Evolutionary conservation across 2,113 vertebrate genomes (phyloP).

Genomic region (Gallinago paraguaiae): DNA sequence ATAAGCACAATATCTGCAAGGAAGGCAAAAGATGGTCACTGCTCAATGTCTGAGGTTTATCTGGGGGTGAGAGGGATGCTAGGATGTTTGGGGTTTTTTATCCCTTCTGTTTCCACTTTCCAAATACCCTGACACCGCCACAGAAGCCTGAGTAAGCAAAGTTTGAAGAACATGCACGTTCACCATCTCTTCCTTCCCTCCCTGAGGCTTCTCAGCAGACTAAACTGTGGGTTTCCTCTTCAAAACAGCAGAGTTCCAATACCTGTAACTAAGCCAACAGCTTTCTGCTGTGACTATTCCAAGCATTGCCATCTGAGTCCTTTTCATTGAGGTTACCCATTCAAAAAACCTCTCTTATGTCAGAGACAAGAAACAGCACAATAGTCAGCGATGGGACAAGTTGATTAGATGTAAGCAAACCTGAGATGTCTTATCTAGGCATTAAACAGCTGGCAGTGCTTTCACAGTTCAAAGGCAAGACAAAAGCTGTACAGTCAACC

Average conservation of each 20-base stretch:
- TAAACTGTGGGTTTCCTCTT: slow-evolving; percentile 60
- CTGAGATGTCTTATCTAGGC: background rate
- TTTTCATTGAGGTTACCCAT: background rate
- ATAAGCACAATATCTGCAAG: background rate
- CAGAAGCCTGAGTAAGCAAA: background rate
- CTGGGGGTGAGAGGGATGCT: fast-evolving
- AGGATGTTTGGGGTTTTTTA: background rate
- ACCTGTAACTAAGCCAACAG: background rate
- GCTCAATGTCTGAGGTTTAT: background rate
- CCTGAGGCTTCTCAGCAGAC: slow-evolving; percentile 42
- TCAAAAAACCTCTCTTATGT: background rate
- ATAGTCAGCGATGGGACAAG: fast-evolving
- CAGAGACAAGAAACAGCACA: background rate
- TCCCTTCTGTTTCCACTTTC: background rate
- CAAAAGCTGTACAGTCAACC: background rate
- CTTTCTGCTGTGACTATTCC: background rate
- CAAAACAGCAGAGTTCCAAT: slow-evolving; percentile 5
- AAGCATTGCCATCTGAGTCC: background rate
- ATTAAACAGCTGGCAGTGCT: background rate
- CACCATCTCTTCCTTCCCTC: background rate
- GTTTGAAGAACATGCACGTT: background rate
- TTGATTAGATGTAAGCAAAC: background rate
- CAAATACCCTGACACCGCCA: background rate
- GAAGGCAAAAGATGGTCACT: background rate
- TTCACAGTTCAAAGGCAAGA: background rate